phyloP scores from a whole-genome alignment of 1,140 invertebrate genomes.

The Plectus sambesii region DNA sequence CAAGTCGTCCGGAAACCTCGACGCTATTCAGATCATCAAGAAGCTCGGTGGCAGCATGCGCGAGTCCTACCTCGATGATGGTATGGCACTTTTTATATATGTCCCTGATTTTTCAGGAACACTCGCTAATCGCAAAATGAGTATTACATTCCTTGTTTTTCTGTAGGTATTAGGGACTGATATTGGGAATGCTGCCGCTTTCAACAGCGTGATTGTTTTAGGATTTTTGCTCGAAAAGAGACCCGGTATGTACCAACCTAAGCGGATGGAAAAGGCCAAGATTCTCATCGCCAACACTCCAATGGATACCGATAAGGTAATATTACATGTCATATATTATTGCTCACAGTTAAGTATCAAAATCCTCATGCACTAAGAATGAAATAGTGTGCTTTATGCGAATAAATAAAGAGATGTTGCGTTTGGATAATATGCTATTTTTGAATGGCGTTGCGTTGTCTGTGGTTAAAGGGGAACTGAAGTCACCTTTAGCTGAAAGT shows the following conservation, averaged over 20 bases:
- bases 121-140: constrained; percentile 9
- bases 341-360: not conserved
- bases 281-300: constrained; percentile 99
- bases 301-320: constrained; percentile 99
- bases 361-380: not conserved
- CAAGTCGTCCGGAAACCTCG: constrained; percentile 84
- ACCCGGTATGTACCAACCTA: constrained; percentile 73
- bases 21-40: constrained; percentile 95
- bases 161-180: constrained; percentile 8
- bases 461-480: too few species aligned
- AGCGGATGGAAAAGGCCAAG: constrained; percentile 75
- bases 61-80: constrained; percentile 95
- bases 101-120: constrained; percentile 1
- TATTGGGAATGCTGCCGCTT: too few species aligned
- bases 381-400: too few species aligned
- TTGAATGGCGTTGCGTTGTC: too few species aligned
- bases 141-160: constrained; percentile 6
- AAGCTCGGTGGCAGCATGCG: constrained; percentile 77
- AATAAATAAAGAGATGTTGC: too few species aligned
- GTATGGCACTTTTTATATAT: too few species aligned
- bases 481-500: too few species aligned
- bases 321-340: constrained; percentile 12
- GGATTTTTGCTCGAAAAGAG: constrained; percentile 94
- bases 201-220: constrained; percentile 32
- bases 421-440: too few species aligned